A percentile compares a stretch with the other conserved stretches of the same genome.
Evolutionary conservation across 1,140 invertebrate genomes (phyloP).

Genomic region (Coelopa frigida): DNA sequence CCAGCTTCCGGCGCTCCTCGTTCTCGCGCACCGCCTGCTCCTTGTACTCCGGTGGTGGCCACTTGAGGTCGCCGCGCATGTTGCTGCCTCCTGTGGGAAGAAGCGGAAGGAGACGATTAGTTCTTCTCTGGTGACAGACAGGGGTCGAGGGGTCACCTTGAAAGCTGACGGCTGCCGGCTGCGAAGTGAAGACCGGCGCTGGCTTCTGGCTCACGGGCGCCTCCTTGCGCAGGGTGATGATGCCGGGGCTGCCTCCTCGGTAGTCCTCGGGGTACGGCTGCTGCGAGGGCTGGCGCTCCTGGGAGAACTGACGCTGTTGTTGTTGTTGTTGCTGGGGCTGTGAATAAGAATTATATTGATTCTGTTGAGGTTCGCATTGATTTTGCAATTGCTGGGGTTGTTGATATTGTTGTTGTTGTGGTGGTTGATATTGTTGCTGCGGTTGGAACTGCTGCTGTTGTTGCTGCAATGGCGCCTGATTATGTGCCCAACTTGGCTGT

Average conservation of each 20-base stretch:
- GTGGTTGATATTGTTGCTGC: conserved; percentile 15
- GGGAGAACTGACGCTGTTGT: conserved; percentile 22
- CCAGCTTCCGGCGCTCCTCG: conserved; percentile 58
- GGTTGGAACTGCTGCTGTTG: conserved; percentile 8
- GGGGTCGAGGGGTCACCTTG: conserved; percentile 50
- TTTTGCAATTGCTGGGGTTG: conserved; percentile 27
- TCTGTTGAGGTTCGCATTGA: conserved; percentile 11
- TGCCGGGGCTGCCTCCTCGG: conserved; percentile 43
- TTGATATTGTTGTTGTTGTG: conserved; percentile 22
- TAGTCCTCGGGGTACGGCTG: conserved; percentile 26
- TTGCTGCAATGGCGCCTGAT: conserved; percentile 10
- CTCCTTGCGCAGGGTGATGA: conserved; percentile 62
- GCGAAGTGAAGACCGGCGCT: conserved; percentile 56
- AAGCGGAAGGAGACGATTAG: background rate
- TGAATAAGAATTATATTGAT: conserved; percentile 40
- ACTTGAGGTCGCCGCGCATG: conserved; percentile 76
- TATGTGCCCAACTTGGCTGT: background rate
- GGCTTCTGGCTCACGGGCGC: conserved; percentile 65
- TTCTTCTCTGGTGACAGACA: background rate
- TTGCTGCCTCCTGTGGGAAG: conserved; percentile 55
- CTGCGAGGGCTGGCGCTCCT: conserved; percentile 34
- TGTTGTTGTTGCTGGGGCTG: conserved; percentile 29
- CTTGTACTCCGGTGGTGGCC: conserved; percentile 70
- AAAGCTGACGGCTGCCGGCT: conserved; percentile 60
- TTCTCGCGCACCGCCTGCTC: conserved; percentile 66